phyloP scores from a whole-genome alignment of 2,888 invertebrate species.

The Apotomis betuletana region DNA sequence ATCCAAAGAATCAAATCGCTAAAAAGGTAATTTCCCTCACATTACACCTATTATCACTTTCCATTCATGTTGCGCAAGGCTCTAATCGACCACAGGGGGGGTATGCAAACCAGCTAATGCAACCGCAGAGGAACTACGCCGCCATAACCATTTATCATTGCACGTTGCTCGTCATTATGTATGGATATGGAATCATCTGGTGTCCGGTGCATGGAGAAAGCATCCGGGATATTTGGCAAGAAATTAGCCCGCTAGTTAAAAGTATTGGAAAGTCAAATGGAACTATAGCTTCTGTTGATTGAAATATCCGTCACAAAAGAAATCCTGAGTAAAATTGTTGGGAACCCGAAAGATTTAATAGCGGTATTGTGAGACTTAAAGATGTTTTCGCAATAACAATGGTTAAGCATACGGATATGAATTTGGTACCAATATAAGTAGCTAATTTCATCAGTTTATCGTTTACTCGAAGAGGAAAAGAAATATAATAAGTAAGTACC shows the following conservation, averaged over 20 bases:
- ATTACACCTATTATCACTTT: slow-evolving; percentile 29
- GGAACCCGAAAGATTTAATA: too few relatives aligned
- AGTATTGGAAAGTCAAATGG: background rate
- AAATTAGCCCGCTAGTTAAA: background rate
- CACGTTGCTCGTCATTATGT: slow-evolving; percentile 26
- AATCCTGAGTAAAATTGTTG: too few relatives aligned
- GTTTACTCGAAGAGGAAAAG: too few relatives aligned
- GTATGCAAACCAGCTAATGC: slow-evolving; percentile 36
- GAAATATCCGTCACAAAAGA: too few relatives aligned
- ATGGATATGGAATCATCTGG: slow-evolving; percentile 24
- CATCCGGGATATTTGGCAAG: slow-evolving; percentile 31
- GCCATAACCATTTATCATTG: slow-evolving; percentile 27
- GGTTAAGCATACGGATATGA: too few relatives aligned
- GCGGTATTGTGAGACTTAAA: too few relatives aligned
- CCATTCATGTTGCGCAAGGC: slow-evolving; percentile 30
- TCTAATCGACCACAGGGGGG: slow-evolving; percentile 31
- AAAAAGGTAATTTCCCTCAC: background rate
- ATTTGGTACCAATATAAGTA: too few relatives aligned
- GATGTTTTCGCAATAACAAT: too few relatives aligned
- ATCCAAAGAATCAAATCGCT: background rate
- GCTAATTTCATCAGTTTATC: too few relatives aligned
- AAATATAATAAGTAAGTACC: too few relatives aligned
- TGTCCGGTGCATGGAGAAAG: slow-evolving; percentile 25
- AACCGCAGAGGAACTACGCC: slow-evolving; percentile 37
- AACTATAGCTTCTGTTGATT: background rate